Evolutionary conservation across 1,140 invertebrate genomes (phyloP).

Genomic region (Conopomorpha cramerella): DNA sequence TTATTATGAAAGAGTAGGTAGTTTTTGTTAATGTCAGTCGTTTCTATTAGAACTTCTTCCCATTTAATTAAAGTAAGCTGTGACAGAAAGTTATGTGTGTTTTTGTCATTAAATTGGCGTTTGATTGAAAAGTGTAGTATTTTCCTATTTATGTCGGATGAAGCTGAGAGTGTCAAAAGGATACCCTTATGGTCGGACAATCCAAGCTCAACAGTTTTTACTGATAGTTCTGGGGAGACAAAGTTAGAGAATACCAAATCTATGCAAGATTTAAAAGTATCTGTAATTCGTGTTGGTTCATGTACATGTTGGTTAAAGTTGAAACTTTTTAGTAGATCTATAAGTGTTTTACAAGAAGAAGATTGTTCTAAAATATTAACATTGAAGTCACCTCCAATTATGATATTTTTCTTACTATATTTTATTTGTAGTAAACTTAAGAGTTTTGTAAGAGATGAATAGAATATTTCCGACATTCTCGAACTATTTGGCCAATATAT

Average conservation of each 20-base stretch:
- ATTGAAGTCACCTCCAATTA: conserved; percentile 2
- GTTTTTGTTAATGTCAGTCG: conserved; percentile 1
- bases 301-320: conserved; percentile 1
- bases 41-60: neutral
- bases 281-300: conserved; percentile 1
- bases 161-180: neutral
- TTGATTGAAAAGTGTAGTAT: neutral
- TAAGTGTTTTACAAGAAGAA: neutral
- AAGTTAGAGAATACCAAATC: conserved; percentile 3
- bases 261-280: neutral
- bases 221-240: neutral
- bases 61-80: neutral
- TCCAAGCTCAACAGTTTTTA: neutral
- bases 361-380: neutral
- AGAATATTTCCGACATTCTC: conserved; percentile 1
- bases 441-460: neutral
- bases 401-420: conserved; percentile 1
- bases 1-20: neutral
- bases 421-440: neutral
- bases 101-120: neutral
- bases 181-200: neutral
- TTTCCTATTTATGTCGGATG: neutral
- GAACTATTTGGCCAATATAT: conserved; percentile 4
- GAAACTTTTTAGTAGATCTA: neutral
- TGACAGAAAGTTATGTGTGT: neutral